Conservation (phyloP, 2,113 vertebrate species). For the Poeciliopsis prolifica region DNA sequence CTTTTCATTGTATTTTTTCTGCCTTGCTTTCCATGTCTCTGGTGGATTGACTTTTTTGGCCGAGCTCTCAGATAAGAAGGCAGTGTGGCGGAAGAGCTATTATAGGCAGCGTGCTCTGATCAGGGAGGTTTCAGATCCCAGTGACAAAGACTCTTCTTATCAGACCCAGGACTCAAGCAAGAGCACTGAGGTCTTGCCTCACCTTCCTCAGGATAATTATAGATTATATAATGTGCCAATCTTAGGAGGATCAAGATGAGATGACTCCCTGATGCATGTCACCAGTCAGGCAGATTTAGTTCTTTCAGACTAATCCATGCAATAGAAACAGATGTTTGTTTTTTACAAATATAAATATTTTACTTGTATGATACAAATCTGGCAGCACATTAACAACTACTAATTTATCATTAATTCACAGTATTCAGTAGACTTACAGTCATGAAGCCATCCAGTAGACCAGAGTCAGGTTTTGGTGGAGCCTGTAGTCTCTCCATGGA, state of each 20-base stretch:
- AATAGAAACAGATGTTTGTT: too few species aligned
- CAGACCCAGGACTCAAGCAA: constrained; percentile 35
- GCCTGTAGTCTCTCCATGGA: constrained; percentile 98
- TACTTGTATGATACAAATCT: background rate
- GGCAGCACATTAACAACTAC: background rate
- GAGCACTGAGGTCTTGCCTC: constrained; percentile 12
- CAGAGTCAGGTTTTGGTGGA: constrained; percentile 96
- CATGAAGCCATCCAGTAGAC: constrained; percentile 99
- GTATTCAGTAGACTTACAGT: constrained; percentile 84
- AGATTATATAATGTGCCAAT: background rate
- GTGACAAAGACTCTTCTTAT: constrained; percentile 51
- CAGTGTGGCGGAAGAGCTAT: constrained; percentile 60
- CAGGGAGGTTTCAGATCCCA: constrained; percentile 66
- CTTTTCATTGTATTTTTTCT: constrained; percentile 33
- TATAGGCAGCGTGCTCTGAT: constrained; percentile 65
- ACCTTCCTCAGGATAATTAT: constrained; percentile 15
- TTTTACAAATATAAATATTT: background rate
- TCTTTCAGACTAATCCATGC: background rate
- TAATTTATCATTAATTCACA: constrained; percentile 2
- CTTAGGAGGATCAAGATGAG: too few species aligned
- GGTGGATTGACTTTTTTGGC: constrained; percentile 74
- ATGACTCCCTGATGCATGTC: too few species aligned
- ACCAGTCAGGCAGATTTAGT: background rate
- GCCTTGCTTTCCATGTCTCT: constrained; percentile 47
- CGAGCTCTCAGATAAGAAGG: constrained; percentile 70